Conservation (phyloP, 2,113 vertebrate species). For the Cacatua alba region DNA sequence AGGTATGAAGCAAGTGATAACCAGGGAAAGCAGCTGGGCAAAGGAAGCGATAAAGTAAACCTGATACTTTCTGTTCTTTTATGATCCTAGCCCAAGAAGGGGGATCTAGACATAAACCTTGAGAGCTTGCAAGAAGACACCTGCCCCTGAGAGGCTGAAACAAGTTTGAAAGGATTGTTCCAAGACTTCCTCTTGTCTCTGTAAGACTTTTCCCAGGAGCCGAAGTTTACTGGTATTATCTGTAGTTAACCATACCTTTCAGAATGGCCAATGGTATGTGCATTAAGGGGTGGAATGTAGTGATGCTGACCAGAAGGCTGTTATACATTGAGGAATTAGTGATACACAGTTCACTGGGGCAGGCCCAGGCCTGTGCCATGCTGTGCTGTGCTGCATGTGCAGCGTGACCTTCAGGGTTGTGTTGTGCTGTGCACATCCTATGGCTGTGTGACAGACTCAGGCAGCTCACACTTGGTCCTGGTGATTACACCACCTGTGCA, state of each 20-base stretch:
- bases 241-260: not conserved
- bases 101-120: not conserved
- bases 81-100: not conserved
- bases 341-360: not conserved
- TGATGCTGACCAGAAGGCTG: not conserved
- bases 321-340: not conserved
- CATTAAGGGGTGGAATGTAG: not conserved
- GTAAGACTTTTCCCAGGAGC: not conserved
- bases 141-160: not conserved
- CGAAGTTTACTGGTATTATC: not conserved
- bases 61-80: not conserved
- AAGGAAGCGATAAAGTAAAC: not conserved
- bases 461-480: not conserved
- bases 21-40: not conserved
- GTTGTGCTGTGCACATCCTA: not conserved
- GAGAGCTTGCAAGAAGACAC: not conserved
- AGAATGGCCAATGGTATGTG: not conserved
- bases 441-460: rapidly evolving
- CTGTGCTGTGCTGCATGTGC: not conserved
- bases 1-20: not conserved
- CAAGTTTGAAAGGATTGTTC: not conserved
- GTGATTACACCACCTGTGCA: not conserved
- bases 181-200: not conserved
- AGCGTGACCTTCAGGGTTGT: not conserved
- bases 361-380: not conserved